These are phyloP conservation scores for Cynopterus brachyotis DNA, from an alignment of 2,113 vertebrate species.

Conservation along the genomic window DNA sequence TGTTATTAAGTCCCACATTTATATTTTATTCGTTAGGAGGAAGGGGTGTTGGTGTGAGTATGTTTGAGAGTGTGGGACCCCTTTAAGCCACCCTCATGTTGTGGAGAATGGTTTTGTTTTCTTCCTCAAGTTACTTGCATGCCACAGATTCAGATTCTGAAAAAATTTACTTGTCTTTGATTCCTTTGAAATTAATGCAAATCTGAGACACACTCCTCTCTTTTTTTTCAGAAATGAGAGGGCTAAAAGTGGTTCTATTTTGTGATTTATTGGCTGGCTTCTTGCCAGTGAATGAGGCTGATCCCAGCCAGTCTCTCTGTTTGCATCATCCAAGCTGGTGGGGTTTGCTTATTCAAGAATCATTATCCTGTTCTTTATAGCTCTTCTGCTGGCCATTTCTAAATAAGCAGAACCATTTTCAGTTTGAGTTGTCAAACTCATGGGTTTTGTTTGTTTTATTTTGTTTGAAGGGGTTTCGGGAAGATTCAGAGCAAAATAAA, in stretches of 20 bases:
- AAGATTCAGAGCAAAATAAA: neutral
- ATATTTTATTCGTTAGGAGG: neutral
- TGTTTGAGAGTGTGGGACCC: neutral
- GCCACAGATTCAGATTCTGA: constrained; percentile 26
- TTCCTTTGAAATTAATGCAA: constrained; percentile 1
- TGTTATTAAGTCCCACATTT: neutral
- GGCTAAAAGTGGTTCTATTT: neutral
- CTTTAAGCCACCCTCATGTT: neutral
- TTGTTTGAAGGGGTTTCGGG: constrained; percentile 35
- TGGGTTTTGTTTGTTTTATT: neutral
- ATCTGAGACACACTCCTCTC: neutral
- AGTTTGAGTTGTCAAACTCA: neutral
- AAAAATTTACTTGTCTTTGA: neutral
- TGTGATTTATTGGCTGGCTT: neutral
- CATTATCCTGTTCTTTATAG: neutral
- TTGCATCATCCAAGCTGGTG: neutral
- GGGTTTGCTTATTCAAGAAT: constrained; percentile 6
- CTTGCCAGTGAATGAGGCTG: neutral
- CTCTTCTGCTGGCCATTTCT: neutral
- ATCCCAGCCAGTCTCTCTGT: neutral
- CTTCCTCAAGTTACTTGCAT: neutral
- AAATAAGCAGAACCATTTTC: neutral
- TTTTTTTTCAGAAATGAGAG: constrained; percentile 20
- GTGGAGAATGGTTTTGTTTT: neutral
- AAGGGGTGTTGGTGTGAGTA: neutral